phyloP scores from a whole-genome alignment of 2,797 vertebrate genomes.

The Anas capensis region DNA sequence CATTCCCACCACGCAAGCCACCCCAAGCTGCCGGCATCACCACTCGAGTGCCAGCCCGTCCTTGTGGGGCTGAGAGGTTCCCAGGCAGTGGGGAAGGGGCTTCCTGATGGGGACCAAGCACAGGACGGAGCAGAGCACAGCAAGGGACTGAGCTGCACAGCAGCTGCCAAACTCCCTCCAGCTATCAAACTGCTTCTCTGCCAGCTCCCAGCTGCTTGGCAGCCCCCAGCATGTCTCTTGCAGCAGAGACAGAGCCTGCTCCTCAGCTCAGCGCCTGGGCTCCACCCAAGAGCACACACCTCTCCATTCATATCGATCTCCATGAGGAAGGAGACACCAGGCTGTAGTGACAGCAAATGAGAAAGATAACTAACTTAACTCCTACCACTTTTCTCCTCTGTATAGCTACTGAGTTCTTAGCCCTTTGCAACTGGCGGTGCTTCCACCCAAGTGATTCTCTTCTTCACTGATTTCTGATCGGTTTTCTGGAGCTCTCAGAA shows the following conservation, averaged over 20 bases:
- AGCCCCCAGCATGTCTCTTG: background rate
- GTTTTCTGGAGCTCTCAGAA: background rate
- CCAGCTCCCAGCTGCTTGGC: background rate
- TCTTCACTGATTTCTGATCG: background rate
- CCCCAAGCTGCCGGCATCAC: no score
- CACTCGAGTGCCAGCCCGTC: background rate
- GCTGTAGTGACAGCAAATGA: background rate
- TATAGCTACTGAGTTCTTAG: background rate
- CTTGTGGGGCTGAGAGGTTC: no score
- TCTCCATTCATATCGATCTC: background rate
- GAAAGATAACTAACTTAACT: background rate
- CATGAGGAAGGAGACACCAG: background rate
- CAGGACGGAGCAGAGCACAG: background rate
- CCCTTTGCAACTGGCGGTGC: background rate
- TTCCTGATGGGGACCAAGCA: background rate
- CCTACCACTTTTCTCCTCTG: background rate
- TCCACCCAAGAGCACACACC: background rate
- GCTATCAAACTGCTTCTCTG: background rate
- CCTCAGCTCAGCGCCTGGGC: background rate
- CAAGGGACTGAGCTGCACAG: background rate
- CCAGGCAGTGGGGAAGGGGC: background rate
- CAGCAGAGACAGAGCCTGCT: background rate
- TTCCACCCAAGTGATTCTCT: background rate
- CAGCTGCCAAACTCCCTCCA: background rate
- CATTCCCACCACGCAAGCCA: accelerated